These are phyloP conservation scores for Dendroctonus valens DNA, from an alignment of 1,140 invertebrate genomes.

Conservation along the genomic window DNA sequence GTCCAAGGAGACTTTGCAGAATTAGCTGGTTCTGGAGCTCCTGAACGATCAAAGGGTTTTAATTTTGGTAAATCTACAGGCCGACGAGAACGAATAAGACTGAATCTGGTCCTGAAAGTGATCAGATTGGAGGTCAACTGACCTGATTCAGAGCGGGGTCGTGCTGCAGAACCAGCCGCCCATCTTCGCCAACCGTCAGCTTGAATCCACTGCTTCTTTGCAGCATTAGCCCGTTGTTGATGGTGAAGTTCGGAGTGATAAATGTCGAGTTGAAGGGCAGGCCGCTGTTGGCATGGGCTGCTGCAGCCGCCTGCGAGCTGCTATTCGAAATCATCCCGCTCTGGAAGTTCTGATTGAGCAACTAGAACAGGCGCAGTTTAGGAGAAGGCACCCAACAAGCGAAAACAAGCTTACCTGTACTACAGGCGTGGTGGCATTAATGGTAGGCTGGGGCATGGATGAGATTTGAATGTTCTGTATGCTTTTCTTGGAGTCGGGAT, in stretches of 20 bases:
- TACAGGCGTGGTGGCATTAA: slow-evolving; percentile 41
- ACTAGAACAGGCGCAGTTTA: slow-evolving; percentile 6
- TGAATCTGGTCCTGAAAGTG: no score
- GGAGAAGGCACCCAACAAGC: background rate
- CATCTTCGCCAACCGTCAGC: slow-evolving; percentile 49
- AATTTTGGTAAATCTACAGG: background rate
- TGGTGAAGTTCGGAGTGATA: slow-evolving; percentile 49
- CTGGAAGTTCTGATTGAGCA: slow-evolving; percentile 40
- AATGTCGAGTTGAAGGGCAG: slow-evolving; percentile 44
- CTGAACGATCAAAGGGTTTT: slow-evolving; percentile 14
- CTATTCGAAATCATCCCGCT: slow-evolving; percentile 45
- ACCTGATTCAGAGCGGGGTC: slow-evolving; percentile 47
- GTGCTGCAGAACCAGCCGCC: slow-evolving; percentile 48
- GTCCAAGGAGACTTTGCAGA: slow-evolving; percentile 48
- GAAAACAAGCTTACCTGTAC: slow-evolving; percentile 36
- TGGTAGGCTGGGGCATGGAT: slow-evolving; percentile 41
- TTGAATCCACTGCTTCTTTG: slow-evolving; percentile 47
- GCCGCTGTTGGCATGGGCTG: slow-evolving; percentile 19
- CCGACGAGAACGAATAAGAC: background rate
- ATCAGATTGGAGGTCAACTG: background rate
- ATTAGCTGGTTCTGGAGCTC: slow-evolving; percentile 50
- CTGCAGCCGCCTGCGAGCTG: slow-evolving; percentile 36
- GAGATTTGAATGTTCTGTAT: slow-evolving; percentile 47
- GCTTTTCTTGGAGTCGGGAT: slow-evolving; percentile 38
- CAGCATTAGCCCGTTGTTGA: slow-evolving; percentile 49